phyloP scores from a whole-genome alignment of 2,797 vertebrate genomes.

The Peromyscus nudipes region DNA sequence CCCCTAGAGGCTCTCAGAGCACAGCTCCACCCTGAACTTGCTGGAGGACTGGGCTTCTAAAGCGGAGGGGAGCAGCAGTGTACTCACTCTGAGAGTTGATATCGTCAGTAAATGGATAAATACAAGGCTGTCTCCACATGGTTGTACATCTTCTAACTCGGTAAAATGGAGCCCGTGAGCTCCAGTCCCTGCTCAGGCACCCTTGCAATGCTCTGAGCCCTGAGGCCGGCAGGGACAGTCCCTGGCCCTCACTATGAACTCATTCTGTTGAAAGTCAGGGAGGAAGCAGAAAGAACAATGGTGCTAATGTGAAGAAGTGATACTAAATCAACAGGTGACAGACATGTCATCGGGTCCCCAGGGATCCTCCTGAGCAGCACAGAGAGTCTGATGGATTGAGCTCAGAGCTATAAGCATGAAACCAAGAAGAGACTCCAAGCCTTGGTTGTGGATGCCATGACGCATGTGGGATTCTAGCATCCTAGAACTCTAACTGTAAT shows the following conservation, averaged over 20 bases:
- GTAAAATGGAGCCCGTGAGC: background rate
- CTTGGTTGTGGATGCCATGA: background rate
- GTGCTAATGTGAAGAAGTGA: background rate
- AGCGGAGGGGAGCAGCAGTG: background rate
- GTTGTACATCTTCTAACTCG: background rate
- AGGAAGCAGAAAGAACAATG: background rate
- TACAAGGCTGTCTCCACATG: background rate
- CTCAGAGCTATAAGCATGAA: background rate
- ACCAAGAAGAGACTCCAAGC: background rate
- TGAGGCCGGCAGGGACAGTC: background rate
- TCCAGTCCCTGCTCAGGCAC: background rate
- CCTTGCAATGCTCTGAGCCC: background rate
- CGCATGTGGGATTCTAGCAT: background rate
- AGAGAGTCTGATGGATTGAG: background rate
- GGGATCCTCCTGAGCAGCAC: background rate
- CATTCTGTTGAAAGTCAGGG: background rate
- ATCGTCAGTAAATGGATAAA: background rate
- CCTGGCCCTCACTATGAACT: background rate
- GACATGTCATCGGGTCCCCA: background rate
- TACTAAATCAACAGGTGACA: background rate
- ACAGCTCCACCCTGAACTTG: background rate
- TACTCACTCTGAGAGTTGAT: background rate
- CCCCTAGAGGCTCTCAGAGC: background rate
- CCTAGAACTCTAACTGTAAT: conserved; percentile 23
- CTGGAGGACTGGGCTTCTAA: background rate